A percentile compares a stretch with the other conserved stretches of the same genome.
These are phyloP conservation scores for Scyliorhinus canicula DNA, from an alignment of 2,797 vertebrate genomes.

Conservation along the genomic window DNA sequence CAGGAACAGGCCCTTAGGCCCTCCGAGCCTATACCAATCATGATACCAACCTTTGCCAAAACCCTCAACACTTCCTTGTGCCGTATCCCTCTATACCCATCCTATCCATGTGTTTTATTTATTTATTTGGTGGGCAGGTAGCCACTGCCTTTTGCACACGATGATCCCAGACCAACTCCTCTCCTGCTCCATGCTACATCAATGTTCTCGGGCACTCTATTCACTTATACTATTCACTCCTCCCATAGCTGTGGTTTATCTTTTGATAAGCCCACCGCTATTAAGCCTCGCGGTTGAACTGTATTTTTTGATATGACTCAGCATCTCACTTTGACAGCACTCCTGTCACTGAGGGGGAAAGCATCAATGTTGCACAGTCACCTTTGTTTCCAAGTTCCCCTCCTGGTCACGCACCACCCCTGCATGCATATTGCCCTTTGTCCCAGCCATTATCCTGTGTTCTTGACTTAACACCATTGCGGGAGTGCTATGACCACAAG, in stretches of 20 bases:
- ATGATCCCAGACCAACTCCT: background rate
- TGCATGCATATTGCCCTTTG: background rate
- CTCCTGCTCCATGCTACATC: background rate
- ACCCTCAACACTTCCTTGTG: too few species aligned
- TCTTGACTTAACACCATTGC: background rate
- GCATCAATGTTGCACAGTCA: background rate
- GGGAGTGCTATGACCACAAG: background rate
- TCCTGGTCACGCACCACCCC: background rate
- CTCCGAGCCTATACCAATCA: too few species aligned
- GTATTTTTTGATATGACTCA: background rate
- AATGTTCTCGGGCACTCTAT: background rate
- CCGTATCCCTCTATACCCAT: too few species aligned
- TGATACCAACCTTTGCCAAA: too few species aligned
- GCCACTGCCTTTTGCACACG: background rate
- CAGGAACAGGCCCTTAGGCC: too few species aligned
- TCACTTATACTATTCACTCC: background rate
- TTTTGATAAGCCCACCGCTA: background rate
- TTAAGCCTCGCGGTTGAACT: background rate
- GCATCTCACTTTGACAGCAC: background rate
- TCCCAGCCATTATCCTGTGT: background rate
- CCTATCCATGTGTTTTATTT: too few species aligned
- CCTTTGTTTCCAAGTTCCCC: background rate
- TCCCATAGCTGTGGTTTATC: background rate
- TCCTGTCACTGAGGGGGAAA: background rate
- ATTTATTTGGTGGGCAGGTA: background rate